phyloP scores from a whole-genome alignment of 2,113 vertebrate genomes.

The Clarias magur region DNA sequence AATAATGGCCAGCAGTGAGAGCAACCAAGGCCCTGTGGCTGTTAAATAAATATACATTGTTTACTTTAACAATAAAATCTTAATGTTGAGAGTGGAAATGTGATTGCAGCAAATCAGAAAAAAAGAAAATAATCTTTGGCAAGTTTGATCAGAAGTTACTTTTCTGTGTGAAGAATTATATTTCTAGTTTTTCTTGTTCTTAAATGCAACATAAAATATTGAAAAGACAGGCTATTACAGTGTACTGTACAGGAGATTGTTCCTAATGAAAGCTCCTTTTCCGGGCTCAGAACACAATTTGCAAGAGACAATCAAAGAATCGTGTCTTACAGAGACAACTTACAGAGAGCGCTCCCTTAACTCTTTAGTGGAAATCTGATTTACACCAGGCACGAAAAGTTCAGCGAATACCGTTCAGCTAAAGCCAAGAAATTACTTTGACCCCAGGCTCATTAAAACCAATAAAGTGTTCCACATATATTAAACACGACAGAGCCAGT shows the following conservation, averaged over 20 bases:
- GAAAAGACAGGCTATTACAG: neutral
- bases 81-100: constrained; percentile 55
- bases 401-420: constrained; percentile 21
- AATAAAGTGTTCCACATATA: constrained; percentile 33
- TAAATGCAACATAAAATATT: neutral
- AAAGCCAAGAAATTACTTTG: constrained; percentile 35
- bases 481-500: constrained; percentile 33
- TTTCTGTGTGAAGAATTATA: neutral
- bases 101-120: constrained; percentile 32
- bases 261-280: neutral
- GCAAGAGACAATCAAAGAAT: neutral
- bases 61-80: constrained; percentile 68
- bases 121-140: neutral
- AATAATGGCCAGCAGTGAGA: constrained; percentile 72
- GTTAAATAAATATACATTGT: constrained; percentile 58
- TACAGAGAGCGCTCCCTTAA: neutral
- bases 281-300: neutral
- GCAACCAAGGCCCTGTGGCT: constrained; percentile 16
- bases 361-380: constrained; percentile 24
- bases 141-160: neutral
- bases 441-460: constrained; percentile 32
- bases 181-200: neutral
- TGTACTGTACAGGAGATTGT: neutral
- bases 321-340: neutral
- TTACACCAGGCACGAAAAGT: constrained; percentile 24